Percentiles rank a stretch among this genome's conserved stretches.
phyloP scores from a whole-genome alignment of 2,113 vertebrate genomes.

The Meleagris gallopavo region DNA sequence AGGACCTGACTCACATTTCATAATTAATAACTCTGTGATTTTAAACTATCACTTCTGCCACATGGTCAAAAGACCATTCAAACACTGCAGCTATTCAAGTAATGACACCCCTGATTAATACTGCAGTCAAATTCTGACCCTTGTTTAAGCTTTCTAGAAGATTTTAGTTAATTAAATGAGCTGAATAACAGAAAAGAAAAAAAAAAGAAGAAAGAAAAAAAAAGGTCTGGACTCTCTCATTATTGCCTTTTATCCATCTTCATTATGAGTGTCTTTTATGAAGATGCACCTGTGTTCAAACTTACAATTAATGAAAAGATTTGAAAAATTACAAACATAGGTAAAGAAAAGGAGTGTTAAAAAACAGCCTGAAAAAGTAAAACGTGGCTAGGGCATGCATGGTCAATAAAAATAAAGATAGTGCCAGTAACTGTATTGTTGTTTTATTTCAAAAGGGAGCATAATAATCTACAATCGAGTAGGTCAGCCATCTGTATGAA shows the following conservation, averaged over 20 bases:
- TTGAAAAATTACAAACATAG: fast-evolving
- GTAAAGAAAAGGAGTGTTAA: neutral
- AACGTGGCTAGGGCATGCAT: neutral
- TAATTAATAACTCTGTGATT: neutral
- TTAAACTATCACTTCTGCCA: neutral
- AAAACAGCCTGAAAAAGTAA: neutral
- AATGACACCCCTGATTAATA: neutral
- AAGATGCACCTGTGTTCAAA: neutral
- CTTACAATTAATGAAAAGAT: neutral
- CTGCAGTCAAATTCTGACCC: neutral
- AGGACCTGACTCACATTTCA: neutral
- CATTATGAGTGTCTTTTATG: neutral
- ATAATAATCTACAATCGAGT: neutral
- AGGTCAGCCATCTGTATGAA: neutral
- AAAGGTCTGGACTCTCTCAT: neutral
- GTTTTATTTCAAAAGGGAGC: neutral
- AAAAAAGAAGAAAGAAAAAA: neutral
- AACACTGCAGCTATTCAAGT: neutral
- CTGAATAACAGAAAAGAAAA: neutral
- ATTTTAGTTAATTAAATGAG: neutral
- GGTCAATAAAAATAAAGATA: neutral
- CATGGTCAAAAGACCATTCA: neutral
- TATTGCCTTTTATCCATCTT: neutral
- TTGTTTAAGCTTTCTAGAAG: neutral
- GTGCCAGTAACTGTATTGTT: neutral